Evolutionary conservation across 1,140 invertebrate genomes (phyloP).

Genomic region (Lordiphosa stackelbergi): DNA sequence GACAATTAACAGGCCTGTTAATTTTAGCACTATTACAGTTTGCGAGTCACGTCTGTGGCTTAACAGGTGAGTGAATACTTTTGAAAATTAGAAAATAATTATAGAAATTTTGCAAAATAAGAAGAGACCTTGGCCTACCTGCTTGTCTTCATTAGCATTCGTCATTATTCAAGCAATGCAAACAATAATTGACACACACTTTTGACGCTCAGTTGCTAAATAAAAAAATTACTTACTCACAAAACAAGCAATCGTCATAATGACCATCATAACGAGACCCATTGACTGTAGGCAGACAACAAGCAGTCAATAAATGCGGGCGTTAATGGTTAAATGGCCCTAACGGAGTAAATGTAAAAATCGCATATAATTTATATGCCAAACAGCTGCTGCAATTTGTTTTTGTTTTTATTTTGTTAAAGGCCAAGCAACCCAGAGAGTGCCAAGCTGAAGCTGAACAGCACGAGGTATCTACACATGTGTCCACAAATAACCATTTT

Average conservation of each 20-base stretch:
- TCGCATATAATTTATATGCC: slow-evolving; percentile 54
- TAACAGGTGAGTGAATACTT: slow-evolving; percentile 26
- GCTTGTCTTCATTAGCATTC: slow-evolving; percentile 49
- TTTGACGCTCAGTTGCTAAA: slow-evolving; percentile 35
- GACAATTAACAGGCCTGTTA: slow-evolving; percentile 40
- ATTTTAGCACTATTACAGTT: slow-evolving; percentile 23
- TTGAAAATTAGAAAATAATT: slow-evolving; percentile 8
- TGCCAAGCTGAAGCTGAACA: too few species aligned
- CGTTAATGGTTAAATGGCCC: slow-evolving; percentile 34
- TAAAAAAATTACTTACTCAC: slow-evolving; percentile 28
- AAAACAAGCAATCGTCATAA: slow-evolving; percentile 55
- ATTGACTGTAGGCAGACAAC: slow-evolving; percentile 1
- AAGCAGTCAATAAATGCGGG: slow-evolving; percentile 53
- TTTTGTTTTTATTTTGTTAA: too few species aligned
- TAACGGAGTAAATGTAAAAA: slow-evolving; percentile 33
- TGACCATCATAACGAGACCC: slow-evolving; percentile 49
- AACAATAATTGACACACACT: slow-evolving; percentile 34
- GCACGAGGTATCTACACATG: neutral
- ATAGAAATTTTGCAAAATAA: neutral
- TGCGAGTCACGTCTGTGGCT: slow-evolving; percentile 8
- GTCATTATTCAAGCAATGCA: slow-evolving; percentile 44
- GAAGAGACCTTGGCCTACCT: slow-evolving; percentile 55
- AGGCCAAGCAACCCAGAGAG: neutral
- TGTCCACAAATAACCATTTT: slow-evolving; percentile 9
- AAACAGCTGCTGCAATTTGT: slow-evolving; percentile 32